A percentile compares a stretch with the other conserved stretches of the same genome.
Evolutionary conservation across 2,113 vertebrate species (phyloP).

Genomic region (Clinocottus analis): DNA sequence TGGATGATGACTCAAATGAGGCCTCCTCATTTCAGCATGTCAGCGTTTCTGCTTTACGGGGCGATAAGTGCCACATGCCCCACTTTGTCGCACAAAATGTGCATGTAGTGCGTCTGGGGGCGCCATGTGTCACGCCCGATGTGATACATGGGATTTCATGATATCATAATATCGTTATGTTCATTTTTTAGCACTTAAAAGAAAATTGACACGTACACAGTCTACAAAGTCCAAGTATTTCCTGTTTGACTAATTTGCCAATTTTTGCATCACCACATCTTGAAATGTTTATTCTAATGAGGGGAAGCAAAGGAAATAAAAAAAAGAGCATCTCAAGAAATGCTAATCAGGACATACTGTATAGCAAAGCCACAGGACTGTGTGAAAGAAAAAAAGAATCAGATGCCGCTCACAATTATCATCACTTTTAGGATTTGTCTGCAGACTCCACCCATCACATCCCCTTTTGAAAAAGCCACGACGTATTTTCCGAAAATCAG

Average conservation of each 20-base stretch:
- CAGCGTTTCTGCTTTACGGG: constrained; percentile 8
- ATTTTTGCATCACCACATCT: not conserved
- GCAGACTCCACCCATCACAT: not conserved
- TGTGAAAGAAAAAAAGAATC: not conserved
- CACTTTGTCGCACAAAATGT: not conserved
- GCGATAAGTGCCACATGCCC: constrained; percentile 12
- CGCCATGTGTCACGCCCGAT: not conserved
- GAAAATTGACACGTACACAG: not conserved
- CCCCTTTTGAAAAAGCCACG: constrained; percentile 5
- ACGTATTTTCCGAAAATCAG: constrained; percentile 32
- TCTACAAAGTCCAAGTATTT: not conserved
- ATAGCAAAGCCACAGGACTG: not conserved
- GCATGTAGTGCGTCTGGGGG: not conserved
- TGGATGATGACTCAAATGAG: not conserved
- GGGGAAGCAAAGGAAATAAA: constrained; percentile 24
- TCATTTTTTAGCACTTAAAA: not conserved
- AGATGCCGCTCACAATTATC: not conserved
- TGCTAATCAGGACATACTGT: constrained; percentile 12
- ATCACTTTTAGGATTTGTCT: not conserved
- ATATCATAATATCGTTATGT: not conserved
- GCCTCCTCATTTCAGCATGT: constrained; percentile 16
- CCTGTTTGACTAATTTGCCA: constrained; percentile 7
- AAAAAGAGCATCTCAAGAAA: not conserved
- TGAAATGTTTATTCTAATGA: constrained; percentile 25
- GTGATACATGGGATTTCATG: not conserved